Conservation (phyloP, 2,888 invertebrate species). For the Tribolium freemani region DNA sequence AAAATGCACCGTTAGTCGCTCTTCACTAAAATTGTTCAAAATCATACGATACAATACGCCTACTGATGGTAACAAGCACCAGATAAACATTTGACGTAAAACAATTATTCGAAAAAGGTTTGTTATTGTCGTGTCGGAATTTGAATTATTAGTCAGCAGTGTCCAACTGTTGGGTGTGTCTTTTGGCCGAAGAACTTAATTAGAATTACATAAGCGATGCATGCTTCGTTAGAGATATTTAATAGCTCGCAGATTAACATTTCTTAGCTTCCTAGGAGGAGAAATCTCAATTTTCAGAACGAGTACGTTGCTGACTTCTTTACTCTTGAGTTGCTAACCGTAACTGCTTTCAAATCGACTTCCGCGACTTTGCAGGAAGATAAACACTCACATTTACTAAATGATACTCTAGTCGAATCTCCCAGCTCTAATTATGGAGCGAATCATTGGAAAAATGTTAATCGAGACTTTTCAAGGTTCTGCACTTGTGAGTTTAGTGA, state of each 20-base stretch:
- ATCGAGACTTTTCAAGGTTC: constrained; percentile 3
- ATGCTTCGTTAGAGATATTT: constrained; percentile 19
- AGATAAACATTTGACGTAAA: not conserved
- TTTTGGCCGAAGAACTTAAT: constrained; percentile 7
- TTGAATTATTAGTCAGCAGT: not conserved
- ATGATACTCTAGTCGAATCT: not conserved
- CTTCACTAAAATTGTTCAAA: not conserved
- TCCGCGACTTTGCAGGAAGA: constrained; percentile 31
- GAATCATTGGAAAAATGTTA: not conserved
- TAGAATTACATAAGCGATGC: constrained; percentile 23
- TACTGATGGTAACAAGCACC: constrained; percentile 18
- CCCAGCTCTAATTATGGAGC: not conserved
- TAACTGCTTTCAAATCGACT: constrained; percentile 41
- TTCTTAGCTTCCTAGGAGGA: constrained; percentile 17
- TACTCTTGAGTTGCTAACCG: constrained; percentile 32
- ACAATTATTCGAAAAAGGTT: not conserved
- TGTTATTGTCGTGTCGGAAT: not conserved
- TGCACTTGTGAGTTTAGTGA: not conserved
- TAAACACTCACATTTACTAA: not conserved
- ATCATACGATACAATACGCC: constrained; percentile 15
- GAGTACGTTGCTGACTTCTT: not conserved
- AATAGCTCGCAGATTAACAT: constrained; percentile 12
- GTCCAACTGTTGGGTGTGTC: not conserved
- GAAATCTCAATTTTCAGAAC: constrained; percentile 29
- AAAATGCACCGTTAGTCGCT: not conserved